Percentiles rank a stretch among this genome's conserved stretches.
Evolutionary conservation across 2,113 vertebrate species (phyloP).

Genomic region (Callocephalon fimbriatum): DNA sequence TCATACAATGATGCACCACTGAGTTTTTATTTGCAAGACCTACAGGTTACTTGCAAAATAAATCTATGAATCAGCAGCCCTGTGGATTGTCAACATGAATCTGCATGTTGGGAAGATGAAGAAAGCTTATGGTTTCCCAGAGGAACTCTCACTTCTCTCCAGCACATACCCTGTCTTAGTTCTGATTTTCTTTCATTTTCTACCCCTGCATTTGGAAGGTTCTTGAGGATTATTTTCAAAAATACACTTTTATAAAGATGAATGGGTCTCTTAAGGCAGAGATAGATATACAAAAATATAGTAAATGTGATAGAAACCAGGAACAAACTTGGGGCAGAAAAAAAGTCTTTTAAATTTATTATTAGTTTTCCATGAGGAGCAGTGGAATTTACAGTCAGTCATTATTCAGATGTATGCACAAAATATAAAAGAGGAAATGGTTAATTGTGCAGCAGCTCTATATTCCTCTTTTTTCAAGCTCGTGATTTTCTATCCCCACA

Average conservation of each 20-base stretch:
- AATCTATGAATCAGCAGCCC: neutral
- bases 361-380: neutral
- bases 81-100: neutral
- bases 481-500: neutral
- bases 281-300: neutral
- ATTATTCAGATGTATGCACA: neutral
- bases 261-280: neutral
- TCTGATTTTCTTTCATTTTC: neutral
- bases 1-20: neutral
- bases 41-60: neutral
- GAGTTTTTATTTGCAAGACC: neutral
- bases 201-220: neutral
- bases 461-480: neutral
- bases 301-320: neutral
- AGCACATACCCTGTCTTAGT: neutral
- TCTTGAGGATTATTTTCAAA: neutral
- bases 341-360: neutral
- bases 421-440: neutral
- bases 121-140: neutral
- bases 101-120: neutral
- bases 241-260: neutral
- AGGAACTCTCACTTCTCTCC: neutral
- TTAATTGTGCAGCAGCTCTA: neutral
- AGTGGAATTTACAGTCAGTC: neutral
- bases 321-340: neutral